Evolutionary conservation across 2,888 invertebrate genomes (phyloP).

Genomic region (Eledona agricola): DNA sequence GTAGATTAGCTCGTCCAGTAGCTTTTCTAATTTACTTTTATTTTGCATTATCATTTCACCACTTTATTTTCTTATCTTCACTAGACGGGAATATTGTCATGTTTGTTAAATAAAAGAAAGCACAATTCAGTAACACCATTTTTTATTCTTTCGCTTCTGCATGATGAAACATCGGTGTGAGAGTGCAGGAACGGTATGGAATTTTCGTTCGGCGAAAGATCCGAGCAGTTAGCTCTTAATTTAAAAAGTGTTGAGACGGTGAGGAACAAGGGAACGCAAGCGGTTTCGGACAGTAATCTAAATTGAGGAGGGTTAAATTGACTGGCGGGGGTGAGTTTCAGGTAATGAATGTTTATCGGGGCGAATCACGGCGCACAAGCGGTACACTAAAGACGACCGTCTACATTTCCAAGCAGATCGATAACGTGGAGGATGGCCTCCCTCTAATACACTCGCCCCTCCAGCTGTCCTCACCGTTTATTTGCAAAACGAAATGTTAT

Average conservation of each 20-base stretch:
- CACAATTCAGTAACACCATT: no score
- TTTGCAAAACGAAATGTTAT: conserved; percentile 24
- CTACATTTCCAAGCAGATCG: conserved; percentile 38
- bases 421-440: conserved; percentile 32
- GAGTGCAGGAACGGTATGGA: no score
- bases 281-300: conserved; percentile 61
- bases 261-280: conserved; percentile 54
- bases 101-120: no score
- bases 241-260: conserved; percentile 57
- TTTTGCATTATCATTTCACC: no score
- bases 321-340: conserved; percentile 54
- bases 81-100: no score
- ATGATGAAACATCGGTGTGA: no score
- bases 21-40: no score
- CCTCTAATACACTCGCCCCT: conserved; percentile 18
- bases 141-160: no score
- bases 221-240: no score
- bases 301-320: conserved; percentile 62
- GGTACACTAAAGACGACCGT: conserved; percentile 41
- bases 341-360: conserved; percentile 62
- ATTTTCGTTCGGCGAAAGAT: no score
- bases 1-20: no score
- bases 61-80: no score
- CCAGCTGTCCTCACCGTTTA: conserved; percentile 15
- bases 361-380: conserved; percentile 57